phyloP scores from a whole-genome alignment of 2,888 invertebrate species.

The Elysia crispata region DNA sequence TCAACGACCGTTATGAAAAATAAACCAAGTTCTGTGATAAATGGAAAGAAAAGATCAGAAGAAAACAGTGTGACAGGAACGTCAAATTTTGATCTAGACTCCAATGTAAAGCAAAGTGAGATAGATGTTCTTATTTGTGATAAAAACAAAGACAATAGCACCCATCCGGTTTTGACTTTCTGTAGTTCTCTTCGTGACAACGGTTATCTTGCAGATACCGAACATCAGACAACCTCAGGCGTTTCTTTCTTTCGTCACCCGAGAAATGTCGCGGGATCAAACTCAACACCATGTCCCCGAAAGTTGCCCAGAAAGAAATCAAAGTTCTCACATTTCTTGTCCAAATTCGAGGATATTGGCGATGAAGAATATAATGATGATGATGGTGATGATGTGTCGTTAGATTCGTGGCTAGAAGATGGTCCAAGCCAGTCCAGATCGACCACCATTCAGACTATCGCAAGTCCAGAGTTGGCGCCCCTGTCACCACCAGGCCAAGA shows the following conservation, averaged over 20 bases:
- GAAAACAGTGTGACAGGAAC: too few relatives aligned
- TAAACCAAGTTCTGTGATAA: too few relatives aligned
- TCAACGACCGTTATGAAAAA: too few relatives aligned
- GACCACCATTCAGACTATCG: neutral
- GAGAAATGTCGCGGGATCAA: neutral
- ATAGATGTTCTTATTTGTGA: too few relatives aligned
- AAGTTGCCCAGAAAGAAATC: constrained; percentile 9
- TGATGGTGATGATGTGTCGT: constrained; percentile 2
- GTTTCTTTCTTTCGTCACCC: constrained; percentile 18
- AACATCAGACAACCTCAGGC: constrained; percentile 40
- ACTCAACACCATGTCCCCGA: neutral
- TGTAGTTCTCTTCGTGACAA: constrained; percentile 48
- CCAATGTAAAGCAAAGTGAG: too few relatives aligned
- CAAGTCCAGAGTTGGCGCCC: neutral
- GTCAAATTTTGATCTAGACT: too few relatives aligned
- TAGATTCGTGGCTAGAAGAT: neutral
- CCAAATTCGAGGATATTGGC: neutral
- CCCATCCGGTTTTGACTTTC: too few relatives aligned
- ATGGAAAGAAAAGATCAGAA: too few relatives aligned
- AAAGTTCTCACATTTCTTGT: neutral
- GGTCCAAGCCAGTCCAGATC: neutral
- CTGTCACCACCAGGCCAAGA: neutral
- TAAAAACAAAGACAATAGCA: too few relatives aligned
- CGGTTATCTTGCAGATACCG: constrained; percentile 66
- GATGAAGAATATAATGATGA: neutral